phyloP scores from a whole-genome alignment of 2,797 vertebrate species.

The Urosaurus nigricauda region DNA sequence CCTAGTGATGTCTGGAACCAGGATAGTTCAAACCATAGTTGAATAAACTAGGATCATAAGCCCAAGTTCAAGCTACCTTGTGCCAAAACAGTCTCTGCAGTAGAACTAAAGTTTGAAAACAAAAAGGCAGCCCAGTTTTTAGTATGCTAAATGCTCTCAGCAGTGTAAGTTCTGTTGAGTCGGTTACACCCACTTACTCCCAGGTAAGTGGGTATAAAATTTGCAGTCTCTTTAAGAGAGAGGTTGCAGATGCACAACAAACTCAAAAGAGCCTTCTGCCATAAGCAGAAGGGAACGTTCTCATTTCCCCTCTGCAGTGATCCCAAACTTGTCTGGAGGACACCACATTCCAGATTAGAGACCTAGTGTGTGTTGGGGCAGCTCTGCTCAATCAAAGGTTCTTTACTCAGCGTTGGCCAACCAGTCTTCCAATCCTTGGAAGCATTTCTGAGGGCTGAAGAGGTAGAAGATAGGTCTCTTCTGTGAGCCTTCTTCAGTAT shows the following conservation, averaged over 20 bases:
- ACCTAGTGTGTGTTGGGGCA: not conserved
- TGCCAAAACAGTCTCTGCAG: not conserved
- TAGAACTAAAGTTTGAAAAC: conserved; percentile 8
- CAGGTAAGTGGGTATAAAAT: not conserved
- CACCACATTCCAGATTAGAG: not conserved
- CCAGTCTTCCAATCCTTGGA: not conserved
- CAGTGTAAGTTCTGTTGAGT: not conserved
- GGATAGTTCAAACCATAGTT: not conserved
- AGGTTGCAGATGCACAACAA: not conserved
- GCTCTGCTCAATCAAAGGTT: not conserved
- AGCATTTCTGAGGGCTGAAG: not conserved
- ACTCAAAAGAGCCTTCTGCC: not conserved
- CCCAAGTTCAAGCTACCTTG: not conserved
- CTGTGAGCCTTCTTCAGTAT: not conserved
- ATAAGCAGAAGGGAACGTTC: not conserved
- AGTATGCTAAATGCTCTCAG: not conserved
- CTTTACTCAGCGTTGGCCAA: not conserved
- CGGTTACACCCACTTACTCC: not conserved
- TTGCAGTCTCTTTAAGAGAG: not conserved
- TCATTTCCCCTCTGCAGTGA: not conserved
- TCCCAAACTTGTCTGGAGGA: not conserved
- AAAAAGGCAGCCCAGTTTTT: conserved; percentile 18
- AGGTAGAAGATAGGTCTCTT: not conserved
- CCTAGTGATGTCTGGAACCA: not conserved
- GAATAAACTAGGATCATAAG: not conserved